Base-by-base conservation (phyloP, 2,797 vertebrate genomes). In the Myotis planiceps region DNA sequence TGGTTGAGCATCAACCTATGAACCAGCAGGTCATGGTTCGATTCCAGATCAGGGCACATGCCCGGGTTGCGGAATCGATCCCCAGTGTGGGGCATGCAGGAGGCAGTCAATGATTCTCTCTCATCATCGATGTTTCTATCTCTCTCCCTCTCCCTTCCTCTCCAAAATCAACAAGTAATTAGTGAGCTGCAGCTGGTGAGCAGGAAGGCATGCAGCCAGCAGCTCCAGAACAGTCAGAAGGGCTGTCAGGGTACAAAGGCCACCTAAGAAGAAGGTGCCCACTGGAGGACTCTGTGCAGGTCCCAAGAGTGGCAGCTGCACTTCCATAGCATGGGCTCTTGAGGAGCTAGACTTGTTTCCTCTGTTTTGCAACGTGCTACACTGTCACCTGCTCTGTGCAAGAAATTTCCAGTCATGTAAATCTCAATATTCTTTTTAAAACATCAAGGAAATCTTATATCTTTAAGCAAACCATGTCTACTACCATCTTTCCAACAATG, bases 381-480 rank as follows among this genome's bases (percentile, higher is more conserved):
- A 29, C 37, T 51, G 8, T 42, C 65, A 92, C 32, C 29, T 45
- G 37, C 65, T 94, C 69, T 66, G n/a, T 21, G 19, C 12, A 66
- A 66, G 49, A 86, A 76, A 69, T 69, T 86, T 92, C 68, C 3
- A 10, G 55, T 60, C 58, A 90, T 19, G 49, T 60, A 55, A 45
- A 79, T 80, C 65, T 93, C 65, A 58, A 34, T 47, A 53, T 65
- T 89, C 83, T 63, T 89, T 42, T 29, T 2, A 60, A 60, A 29
- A 81, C 55, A 92, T 66, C 75, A 76, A 37, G 37, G 39, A 84
- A 95, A 55, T 39, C 60, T 49, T 29, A 3, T 15, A 37, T 65
- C 32, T 79, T 79, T 76, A 94, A 39, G 79, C 81, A 91, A 86
- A 85, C 49, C 29, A 2, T 27, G n/a, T 82, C 86, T 95, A 51